A percentile compares a stretch with the other conserved stretches of the same genome.
These are phyloP conservation scores for Hermaeophaga mercurialis DNA, from an alignment of 2,888 invertebrate species.

Conservation along the genomic window DNA sequence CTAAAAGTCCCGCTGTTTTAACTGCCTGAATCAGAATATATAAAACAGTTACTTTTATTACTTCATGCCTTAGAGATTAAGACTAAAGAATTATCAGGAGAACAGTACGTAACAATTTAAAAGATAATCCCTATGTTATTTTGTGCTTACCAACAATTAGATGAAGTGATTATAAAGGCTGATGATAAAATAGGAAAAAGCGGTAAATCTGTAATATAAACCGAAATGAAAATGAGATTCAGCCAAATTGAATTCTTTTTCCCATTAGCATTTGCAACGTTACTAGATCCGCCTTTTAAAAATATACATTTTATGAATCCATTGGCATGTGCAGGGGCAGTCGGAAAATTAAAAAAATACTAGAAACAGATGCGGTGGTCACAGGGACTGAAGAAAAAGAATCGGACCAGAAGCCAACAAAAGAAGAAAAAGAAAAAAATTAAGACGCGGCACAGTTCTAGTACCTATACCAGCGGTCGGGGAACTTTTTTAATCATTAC, in stretches of 20 bases:
- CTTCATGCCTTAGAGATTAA: conserved; percentile 42
- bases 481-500: too few species aligned
- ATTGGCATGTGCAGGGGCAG: background rate
- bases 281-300: conserved; percentile 14
- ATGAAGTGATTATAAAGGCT: conserved; percentile 12
- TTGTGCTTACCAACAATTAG: conserved; percentile 1
- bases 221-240: background rate
- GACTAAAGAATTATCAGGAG: conserved; percentile 48
- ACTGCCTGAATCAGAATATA: conserved; percentile 30
- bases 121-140: conserved; percentile 24
- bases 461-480: too few species aligned
- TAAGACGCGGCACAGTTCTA: too few species aligned
- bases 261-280: conserved; percentile 5
- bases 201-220: too few species aligned
- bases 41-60: background rate
- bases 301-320: conserved; percentile 23
- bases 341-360: conserved; percentile 1
- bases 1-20: conserved; percentile 24
- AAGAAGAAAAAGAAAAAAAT: conserved; percentile 3
- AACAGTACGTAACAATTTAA: conserved; percentile 43
- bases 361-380: too few species aligned
- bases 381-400: conserved; percentile 2
- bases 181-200: conserved; percentile 3
- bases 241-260: background rate
- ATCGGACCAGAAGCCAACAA: background rate